phyloP scores from a whole-genome alignment of 37 sponge, comb jelly and placozoan genomes.

The Haliclona indistincta region DNA sequence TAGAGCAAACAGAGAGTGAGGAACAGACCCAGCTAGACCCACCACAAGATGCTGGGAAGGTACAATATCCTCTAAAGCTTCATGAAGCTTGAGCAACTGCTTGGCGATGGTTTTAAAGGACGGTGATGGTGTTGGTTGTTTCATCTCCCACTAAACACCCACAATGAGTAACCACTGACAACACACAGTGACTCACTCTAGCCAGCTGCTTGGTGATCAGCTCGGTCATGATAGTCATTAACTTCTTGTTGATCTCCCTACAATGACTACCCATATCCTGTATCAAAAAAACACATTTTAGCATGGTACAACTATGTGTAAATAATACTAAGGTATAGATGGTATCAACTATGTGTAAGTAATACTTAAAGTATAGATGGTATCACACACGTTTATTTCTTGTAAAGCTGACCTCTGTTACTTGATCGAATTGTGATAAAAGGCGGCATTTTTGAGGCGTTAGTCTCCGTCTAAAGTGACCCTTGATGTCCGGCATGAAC shows the following conservation, averaged over 20 bases:
- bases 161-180: not conserved
- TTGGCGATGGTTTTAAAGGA: slow-evolving; percentile 72
- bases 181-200: slow-evolving; percentile 36
- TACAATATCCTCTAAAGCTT: slow-evolving; percentile 82
- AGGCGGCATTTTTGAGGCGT: slow-evolving; percentile 63
- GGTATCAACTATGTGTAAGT: too few species aligned
- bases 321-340: not conserved
- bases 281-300: not conserved
- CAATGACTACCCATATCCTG: slow-evolving; percentile 84
- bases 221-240: slow-evolving; percentile 91
- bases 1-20: not conserved
- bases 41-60: slow-evolving; percentile 77
- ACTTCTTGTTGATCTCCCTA: slow-evolving; percentile 74
- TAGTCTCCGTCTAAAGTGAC: slow-evolving; percentile 69
- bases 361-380: not conserved
- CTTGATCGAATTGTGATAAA: slow-evolving; percentile 75
- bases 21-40: not conserved
- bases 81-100: slow-evolving; percentile 89
- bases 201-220: slow-evolving; percentile 69
- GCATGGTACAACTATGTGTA: not conserved
- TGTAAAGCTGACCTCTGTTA: slow-evolving; percentile 37
- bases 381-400: not conserved
- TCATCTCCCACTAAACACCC: slow-evolving; percentile 82
- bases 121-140: slow-evolving; percentile 79
- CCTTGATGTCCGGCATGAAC: slow-evolving; percentile 62